A percentile compares a stretch with the other conserved stretches of the same genome.
Conservation (phyloP, 2,888 invertebrate species). For the Catonia carolina region DNA sequence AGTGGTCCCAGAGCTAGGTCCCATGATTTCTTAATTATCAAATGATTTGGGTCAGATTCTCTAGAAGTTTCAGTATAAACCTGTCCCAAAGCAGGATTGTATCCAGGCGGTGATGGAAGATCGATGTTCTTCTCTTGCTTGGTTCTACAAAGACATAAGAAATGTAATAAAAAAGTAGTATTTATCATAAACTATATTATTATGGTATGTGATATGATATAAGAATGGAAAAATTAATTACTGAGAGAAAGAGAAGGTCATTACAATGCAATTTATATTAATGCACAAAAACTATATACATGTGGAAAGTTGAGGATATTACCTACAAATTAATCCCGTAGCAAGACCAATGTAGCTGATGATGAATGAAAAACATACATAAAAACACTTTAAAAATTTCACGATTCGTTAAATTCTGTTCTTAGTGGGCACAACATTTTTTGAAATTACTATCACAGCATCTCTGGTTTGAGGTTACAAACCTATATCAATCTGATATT, state of each 20-base stretch:
- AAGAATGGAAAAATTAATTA: background rate
- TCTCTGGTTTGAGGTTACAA: too few relatives aligned
- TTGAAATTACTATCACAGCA: too few relatives aligned
- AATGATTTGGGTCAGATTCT: slow-evolving; percentile 73
- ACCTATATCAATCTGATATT: too few relatives aligned
- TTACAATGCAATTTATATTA: too few relatives aligned
- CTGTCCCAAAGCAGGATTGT: slow-evolving; percentile 63
- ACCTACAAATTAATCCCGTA: too few relatives aligned
- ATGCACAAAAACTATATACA: too few relatives aligned
- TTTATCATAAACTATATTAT: background rate
- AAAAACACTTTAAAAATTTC: too few relatives aligned
- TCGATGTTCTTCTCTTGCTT: slow-evolving; percentile 36
- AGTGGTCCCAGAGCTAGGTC: slow-evolving; percentile 91
- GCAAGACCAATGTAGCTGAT: too few relatives aligned
- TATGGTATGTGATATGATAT: background rate
- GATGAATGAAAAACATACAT: too few relatives aligned
- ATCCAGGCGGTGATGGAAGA: slow-evolving; percentile 68
- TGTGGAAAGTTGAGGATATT: too few relatives aligned
- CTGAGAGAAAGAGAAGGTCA: background rate
- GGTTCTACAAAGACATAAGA: slow-evolving; percentile 29
- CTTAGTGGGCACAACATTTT: too few relatives aligned
- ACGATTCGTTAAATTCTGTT: too few relatives aligned
- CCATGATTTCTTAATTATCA: slow-evolving; percentile 93
- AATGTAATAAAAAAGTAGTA: slow-evolving; percentile 24
- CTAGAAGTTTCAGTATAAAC: slow-evolving; percentile 70